Evolutionary conservation across 2,888 invertebrate genomes (phyloP).

Genomic region (Drosophila lutescens): DNA sequence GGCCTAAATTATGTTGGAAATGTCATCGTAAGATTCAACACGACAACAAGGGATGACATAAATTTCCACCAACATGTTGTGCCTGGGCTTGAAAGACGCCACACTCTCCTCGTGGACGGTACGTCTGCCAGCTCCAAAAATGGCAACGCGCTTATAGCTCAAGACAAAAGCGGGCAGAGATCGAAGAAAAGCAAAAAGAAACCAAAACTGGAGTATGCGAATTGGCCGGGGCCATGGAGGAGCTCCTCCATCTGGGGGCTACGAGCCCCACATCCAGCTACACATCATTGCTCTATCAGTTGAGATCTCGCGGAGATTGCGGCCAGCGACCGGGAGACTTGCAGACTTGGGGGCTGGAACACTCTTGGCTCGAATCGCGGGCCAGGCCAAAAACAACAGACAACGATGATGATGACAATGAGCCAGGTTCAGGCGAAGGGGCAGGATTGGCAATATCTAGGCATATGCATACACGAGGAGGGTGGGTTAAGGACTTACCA

Average conservation of each 20-base stretch:
- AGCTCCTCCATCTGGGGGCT: conserved; percentile 41
- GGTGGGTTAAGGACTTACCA: conserved; percentile 7
- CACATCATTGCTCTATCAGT: conserved; percentile 80
- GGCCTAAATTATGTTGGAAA: conserved; percentile 85
- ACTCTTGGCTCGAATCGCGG: conserved; percentile 25
- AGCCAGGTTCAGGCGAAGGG: conserved; percentile 17
- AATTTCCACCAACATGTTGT: conserved; percentile 84
- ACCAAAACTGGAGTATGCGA: conserved; percentile 50
- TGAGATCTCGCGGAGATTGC: conserved; percentile 66
- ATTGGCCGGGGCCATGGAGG: conserved; percentile 32
- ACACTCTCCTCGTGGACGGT: conserved; percentile 31
- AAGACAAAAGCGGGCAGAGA: conserved; percentile 35
- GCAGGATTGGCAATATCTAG: conserved; percentile 1
- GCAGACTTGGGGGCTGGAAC: conserved; percentile 34
- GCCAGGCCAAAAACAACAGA: conserved; percentile 38
- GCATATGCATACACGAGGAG: conserved; percentile 16
- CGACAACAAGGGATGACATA: conserved; percentile 84
- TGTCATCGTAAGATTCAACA: conserved; percentile 85
- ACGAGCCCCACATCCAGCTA: conserved; percentile 54
- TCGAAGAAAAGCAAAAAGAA: conserved; percentile 12
- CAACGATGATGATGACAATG: conserved; percentile 36
- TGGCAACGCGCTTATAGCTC: conserved; percentile 53
- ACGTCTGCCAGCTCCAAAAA: conserved; percentile 51
- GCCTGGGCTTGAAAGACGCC: conserved; percentile 65
- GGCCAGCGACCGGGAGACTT: conserved; percentile 25